Conservation (phyloP, 2,797 vertebrate genomes). For the Falco biarmicus region DNA sequence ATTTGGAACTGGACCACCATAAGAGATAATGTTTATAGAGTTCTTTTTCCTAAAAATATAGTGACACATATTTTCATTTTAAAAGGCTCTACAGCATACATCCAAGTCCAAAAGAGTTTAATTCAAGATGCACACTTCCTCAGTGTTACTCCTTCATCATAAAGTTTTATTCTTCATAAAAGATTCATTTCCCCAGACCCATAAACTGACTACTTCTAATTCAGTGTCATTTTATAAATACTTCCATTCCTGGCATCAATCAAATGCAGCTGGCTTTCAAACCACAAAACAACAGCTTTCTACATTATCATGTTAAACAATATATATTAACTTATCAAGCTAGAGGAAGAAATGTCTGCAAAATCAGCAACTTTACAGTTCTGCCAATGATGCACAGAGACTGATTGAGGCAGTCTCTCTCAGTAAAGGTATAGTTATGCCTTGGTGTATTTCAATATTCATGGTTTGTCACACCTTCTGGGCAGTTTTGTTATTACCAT, state of each 20-base stretch:
- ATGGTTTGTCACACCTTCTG: not conserved
- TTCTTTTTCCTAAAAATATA: not conserved
- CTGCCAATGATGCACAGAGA: not conserved
- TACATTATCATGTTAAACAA: constrained; percentile 65
- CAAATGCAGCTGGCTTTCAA: constrained; percentile 71
- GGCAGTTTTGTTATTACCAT: not conserved
- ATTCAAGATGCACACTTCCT: constrained; percentile 47
- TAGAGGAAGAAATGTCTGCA: constrained; percentile 56
- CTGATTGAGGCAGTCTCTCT: not conserved
- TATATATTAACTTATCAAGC: constrained; percentile 64
- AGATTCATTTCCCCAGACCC: constrained; percentile 74
- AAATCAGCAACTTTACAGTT: constrained; percentile 51
- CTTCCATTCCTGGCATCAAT: constrained; percentile 72
- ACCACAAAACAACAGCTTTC: constrained; percentile 74
- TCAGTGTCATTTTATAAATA: constrained; percentile 75
- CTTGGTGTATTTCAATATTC: not conserved
- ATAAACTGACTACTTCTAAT: constrained; percentile 73
- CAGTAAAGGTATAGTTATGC: not conserved
- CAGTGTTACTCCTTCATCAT: constrained; percentile 57
- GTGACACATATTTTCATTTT: not conserved
- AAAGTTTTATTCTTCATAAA: constrained; percentile 79
- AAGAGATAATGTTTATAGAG: not conserved
- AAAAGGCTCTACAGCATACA: not conserved
- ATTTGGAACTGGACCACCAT: not conserved
- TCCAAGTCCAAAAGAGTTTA: not conserved